phyloP scores from a whole-genome alignment of 1,140 invertebrate species.

The Neomicropteryx cornuta region DNA sequence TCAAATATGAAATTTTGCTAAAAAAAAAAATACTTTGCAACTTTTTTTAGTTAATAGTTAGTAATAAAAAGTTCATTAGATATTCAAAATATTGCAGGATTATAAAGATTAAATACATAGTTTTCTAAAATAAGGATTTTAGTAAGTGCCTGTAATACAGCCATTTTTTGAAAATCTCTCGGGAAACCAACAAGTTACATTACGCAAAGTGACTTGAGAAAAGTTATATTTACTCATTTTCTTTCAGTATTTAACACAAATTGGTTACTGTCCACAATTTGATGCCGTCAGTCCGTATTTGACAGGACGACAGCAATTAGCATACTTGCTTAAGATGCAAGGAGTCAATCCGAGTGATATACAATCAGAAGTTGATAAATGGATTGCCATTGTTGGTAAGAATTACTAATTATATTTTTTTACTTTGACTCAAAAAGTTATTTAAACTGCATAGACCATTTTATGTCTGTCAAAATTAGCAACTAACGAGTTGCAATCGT shows the following conservation, averaged over 20 bases:
- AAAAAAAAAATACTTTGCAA: too few relatives aligned
- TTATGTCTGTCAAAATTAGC: background rate
- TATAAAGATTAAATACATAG: background rate
- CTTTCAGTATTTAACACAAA: constrained; percentile 25
- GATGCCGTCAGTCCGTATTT: constrained; percentile 73
- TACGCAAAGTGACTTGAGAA: background rate
- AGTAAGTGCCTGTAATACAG: constrained; percentile 9
- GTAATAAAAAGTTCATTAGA: background rate
- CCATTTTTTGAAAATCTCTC: background rate
- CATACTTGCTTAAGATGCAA: constrained; percentile 61
- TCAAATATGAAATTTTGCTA: too few relatives aligned
- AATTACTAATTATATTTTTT: constrained; percentile 6
- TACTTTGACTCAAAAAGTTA: background rate
- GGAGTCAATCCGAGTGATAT: constrained; percentile 49
- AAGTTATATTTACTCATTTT: background rate
- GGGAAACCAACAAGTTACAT: background rate
- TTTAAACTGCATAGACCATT: background rate
- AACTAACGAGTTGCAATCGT: background rate
- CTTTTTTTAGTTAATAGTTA: constrained; percentile 18
- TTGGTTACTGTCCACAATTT: constrained; percentile 78
- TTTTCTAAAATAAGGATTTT: background rate
- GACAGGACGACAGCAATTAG: constrained; percentile 67
- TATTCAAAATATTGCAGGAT: background rate
- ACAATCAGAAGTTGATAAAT: constrained; percentile 36
- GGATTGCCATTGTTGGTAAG: constrained; percentile 44